Percentiles rank a stretch among this genome's conserved stretches.
Evolutionary conservation across 1,140 invertebrate genomes (phyloP).

Genomic region (Musca domestica): DNA sequence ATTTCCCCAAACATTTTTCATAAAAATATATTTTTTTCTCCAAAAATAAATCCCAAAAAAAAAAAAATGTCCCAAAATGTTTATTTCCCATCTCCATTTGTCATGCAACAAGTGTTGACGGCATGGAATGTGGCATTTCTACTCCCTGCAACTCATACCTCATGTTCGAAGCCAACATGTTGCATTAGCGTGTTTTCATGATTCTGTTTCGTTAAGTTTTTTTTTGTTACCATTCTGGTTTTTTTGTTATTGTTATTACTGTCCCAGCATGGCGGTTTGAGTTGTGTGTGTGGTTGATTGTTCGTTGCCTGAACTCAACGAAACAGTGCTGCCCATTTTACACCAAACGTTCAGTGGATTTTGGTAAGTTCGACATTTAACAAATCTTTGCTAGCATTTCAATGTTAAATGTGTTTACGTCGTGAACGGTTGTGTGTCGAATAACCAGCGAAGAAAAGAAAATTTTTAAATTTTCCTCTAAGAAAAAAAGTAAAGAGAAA

Average conservation of each 20-base stretch:
- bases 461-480: background rate
- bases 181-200: too few species aligned
- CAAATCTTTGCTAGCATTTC: conserved; percentile 11
- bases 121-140: background rate
- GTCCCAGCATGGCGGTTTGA: background rate
- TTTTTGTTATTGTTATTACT: conserved; percentile 9
- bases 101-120: background rate
- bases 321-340: background rate
- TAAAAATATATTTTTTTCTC: too few species aligned
- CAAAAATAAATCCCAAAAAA: too few species aligned
- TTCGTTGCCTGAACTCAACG: conserved; percentile 3
- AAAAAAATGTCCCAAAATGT: too few species aligned
- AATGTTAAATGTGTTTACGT: conserved; percentile 22
- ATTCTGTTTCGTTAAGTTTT: too few species aligned
- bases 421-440: conserved; percentile 15
- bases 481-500: conserved; percentile 12
- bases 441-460: background rate
- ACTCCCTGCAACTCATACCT: background rate
- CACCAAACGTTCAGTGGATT: background rate
- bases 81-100: too few species aligned
- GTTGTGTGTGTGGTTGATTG: background rate
- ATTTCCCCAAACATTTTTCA: too few species aligned
- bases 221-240: background rate
- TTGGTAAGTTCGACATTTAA: background rate
- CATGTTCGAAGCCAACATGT: too few species aligned